phyloP scores from a whole-genome alignment of 35 echinoderm and acorn worm species.

The Lytechinus pictus region DNA sequence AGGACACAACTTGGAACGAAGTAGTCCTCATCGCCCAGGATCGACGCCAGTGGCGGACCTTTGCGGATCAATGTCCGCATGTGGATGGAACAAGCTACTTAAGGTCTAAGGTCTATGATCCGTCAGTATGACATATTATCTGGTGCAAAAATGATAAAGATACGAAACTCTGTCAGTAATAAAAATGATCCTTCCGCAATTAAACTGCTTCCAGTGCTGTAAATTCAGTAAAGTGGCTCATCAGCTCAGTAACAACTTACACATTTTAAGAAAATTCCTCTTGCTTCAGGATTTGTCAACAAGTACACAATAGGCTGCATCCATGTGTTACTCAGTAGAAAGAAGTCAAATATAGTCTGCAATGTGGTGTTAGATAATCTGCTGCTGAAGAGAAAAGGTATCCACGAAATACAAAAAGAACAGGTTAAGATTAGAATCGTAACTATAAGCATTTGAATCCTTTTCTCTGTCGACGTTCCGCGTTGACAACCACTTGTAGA shows the following conservation, averaged over 20 bases:
- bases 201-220: too few species aligned
- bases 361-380: neutral
- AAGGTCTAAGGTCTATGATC: too few species aligned
- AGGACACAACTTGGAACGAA: too few species aligned
- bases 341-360: neutral
- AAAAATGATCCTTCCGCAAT: too few species aligned
- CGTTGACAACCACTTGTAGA: neutral
- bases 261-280: neutral
- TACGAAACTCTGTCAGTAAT: too few species aligned
- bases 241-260: neutral
- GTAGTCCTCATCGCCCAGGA: too few species aligned
- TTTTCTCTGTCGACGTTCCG: neutral
- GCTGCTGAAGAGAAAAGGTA: neutral
- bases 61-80: too few species aligned
- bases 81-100: too few species aligned
- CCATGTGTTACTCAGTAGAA: neutral
- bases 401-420: neutral
- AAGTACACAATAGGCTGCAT: conserved; percentile 11
- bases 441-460: neutral
- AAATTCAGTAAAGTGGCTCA: neutral
- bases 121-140: too few species aligned
- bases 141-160: too few species aligned
- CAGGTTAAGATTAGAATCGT: neutral
- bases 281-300: conserved; percentile 20
- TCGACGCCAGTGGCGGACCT: too few species aligned